phyloP scores from a whole-genome alignment of 2,888 invertebrate genomes.

The Diachrysia chrysitis region DNA sequence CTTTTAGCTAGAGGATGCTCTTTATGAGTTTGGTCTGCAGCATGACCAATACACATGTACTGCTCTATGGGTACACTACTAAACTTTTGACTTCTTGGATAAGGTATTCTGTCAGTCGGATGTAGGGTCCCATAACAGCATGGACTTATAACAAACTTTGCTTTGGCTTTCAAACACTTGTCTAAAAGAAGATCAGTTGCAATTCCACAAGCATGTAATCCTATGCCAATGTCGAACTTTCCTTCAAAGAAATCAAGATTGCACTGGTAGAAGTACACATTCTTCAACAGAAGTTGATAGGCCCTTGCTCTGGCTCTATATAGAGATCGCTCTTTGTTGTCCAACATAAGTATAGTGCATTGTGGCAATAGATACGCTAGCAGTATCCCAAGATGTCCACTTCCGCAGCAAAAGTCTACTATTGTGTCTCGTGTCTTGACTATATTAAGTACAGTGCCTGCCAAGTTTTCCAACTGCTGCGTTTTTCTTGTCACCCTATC shows the following conservation, averaged over 20 bases:
- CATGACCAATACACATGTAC: constrained; percentile 95
- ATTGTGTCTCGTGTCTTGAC: constrained; percentile 92
- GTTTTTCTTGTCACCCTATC: constrained; percentile 93
- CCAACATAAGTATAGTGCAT: constrained; percentile 94
- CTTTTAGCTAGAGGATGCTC: constrained; percentile 92
- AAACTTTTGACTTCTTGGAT: constrained; percentile 94
- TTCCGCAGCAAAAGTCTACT: constrained; percentile 98
- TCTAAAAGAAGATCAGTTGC: constrained; percentile 97
- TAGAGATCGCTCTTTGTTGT: constrained; percentile 97
- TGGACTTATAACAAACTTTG: constrained; percentile 96
- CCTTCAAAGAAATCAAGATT: constrained; percentile 97
- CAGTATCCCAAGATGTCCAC: constrained; percentile 97
- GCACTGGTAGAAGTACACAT: constrained; percentile 95
- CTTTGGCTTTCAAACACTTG: constrained; percentile 93
- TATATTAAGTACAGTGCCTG: constrained; percentile 92
- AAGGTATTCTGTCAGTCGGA: constrained; percentile 93
- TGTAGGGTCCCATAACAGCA: constrained; percentile 98
- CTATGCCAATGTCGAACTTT: constrained; percentile 95
- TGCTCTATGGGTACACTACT: constrained; percentile 87
- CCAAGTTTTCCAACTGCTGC: constrained; percentile 95
- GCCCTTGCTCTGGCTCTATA: constrained; percentile 93
- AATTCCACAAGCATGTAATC: constrained; percentile 97
- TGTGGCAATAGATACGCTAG: constrained; percentile 94
- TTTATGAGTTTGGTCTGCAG: constrained; percentile 97
- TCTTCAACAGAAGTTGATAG: constrained; percentile 90